A percentile compares a stretch with the other conserved stretches of the same genome.
Evolutionary conservation across 2,888 invertebrate species (phyloP).

Genomic region (Eristalis pertinax): DNA sequence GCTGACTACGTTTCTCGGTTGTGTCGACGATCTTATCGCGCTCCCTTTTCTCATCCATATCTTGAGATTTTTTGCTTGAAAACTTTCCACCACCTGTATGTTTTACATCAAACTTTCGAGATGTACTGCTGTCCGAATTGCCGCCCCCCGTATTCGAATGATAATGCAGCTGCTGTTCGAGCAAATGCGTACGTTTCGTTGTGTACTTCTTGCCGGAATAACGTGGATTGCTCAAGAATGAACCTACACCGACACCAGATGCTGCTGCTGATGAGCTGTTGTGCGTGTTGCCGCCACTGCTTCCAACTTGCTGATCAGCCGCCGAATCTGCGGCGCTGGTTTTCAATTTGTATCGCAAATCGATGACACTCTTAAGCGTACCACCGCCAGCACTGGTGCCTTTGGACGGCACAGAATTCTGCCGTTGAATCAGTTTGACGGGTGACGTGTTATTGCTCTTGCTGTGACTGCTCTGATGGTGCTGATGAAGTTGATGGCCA

Average conservation of each 20-base stretch:
- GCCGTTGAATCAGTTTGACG: slow-evolving; percentile 55
- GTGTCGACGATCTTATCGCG: slow-evolving; percentile 23
- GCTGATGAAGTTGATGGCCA: slow-evolving; percentile 17
- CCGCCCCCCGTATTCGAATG: neutral
- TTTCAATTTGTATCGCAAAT: slow-evolving; percentile 48
- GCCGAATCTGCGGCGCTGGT: neutral
- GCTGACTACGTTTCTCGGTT: slow-evolving; percentile 41
- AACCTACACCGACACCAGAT: neutral
- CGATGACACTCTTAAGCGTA: slow-evolving; percentile 32
- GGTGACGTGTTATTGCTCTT: slow-evolving; percentile 52
- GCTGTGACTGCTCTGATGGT: slow-evolving; percentile 42
- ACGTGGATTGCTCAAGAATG: neutral
- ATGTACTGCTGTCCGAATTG: neutral
- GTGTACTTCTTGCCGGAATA: slow-evolving; percentile 21
- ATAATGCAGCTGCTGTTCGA: slow-evolving; percentile 25
- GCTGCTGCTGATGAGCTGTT: neutral
- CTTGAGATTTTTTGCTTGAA: slow-evolving; percentile 19
- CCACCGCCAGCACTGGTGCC: slow-evolving; percentile 8
- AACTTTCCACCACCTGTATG: slow-evolving; percentile 11
- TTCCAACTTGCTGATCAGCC: slow-evolving; percentile 13
- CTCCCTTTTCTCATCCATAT: slow-evolving; percentile 54
- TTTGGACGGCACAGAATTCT: slow-evolving; percentile 52
- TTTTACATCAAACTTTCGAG: slow-evolving; percentile 47
- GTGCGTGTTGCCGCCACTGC: too few species aligned
- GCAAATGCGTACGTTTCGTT: slow-evolving; percentile 16